These are phyloP conservation scores for Pasiphila rectangulata DNA, from an alignment of 2,888 invertebrate species.

Conservation along the genomic window DNA sequence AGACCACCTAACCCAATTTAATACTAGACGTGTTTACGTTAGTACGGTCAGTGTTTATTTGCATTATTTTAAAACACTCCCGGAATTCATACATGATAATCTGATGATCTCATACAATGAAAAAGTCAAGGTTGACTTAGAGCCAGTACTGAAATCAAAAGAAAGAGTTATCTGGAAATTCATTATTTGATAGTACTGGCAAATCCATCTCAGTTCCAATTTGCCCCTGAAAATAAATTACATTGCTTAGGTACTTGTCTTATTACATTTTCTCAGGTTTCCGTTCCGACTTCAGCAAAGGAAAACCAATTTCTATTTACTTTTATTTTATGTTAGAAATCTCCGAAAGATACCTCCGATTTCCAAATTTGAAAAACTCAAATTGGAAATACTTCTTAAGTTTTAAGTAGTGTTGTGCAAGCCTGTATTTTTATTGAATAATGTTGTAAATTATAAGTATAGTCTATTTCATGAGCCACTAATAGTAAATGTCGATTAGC, in stretches of 20 bases:
- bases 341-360: no score
- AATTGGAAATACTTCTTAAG: background rate
- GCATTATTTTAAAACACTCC: conserved; percentile 29
- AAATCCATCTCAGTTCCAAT: no score
- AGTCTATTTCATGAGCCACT: conserved; percentile 52
- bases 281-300: no score
- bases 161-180: no score
- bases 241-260: no score
- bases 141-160: no score
- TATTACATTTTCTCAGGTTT: no score
- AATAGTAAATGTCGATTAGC: conserved; percentile 53
- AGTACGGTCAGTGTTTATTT: conserved; percentile 42
- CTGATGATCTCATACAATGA: conserved; percentile 22
- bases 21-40: conserved; percentile 44
- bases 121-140: conserved; percentile 16
- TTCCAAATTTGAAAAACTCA: background rate
- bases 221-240: no score
- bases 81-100: conserved; percentile 23
- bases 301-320: no score
- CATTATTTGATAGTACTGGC: no score
- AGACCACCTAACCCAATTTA: conserved; percentile 47
- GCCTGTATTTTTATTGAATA: conserved; percentile 59
- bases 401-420: conserved; percentile 46
- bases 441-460: conserved; percentile 57
- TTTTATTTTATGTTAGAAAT: no score